Percentiles rank a stretch among this genome's conserved stretches.
Evolutionary conservation across 2,888 invertebrate genomes (phyloP).

Genomic region (Ecliptopera silaceata): DNA sequence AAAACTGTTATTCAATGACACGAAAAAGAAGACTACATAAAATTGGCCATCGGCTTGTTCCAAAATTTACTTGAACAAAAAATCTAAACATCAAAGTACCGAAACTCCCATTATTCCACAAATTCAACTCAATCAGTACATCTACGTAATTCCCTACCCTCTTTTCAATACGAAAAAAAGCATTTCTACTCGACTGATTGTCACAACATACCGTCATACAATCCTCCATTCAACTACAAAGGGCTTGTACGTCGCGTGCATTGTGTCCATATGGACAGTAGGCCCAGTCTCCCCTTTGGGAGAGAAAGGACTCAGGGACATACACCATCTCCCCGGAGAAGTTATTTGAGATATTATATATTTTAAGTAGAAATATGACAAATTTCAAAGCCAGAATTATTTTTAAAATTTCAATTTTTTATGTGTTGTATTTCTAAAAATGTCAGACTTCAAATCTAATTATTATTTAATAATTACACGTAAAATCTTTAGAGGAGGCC

Average conservation of each 20-base stretch:
- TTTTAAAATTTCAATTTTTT: too few relatives aligned
- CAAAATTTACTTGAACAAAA: too few relatives aligned
- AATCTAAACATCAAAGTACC: neutral
- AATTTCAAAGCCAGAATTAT: too few relatives aligned
- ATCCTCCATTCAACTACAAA: constrained; percentile 28
- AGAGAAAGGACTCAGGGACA: constrained; percentile 19
- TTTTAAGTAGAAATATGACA: too few relatives aligned
- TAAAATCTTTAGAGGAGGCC: too few relatives aligned
- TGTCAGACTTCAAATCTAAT: too few relatives aligned
- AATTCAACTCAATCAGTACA: constrained; percentile 12
- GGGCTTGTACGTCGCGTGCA: constrained; percentile 24
- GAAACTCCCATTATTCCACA: neutral
- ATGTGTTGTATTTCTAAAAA: too few relatives aligned
- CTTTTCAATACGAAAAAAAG: constrained; percentile 18
- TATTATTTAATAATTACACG: too few relatives aligned
- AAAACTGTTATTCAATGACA: too few relatives aligned
- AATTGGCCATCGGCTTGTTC: too few relatives aligned
- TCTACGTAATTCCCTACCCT: constrained; percentile 7
- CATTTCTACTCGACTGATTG: constrained; percentile 25
- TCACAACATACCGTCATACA: constrained; percentile 29
- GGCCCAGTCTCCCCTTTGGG: constrained; percentile 21
- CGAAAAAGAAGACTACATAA: too few relatives aligned
- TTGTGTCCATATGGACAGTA: constrained; percentile 32
- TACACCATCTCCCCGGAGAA: constrained; percentile 15
- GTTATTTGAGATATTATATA: constrained; percentile 25